phyloP scores from a whole-genome alignment of 2,113 vertebrate genomes.

The Thunnus thynnus region DNA sequence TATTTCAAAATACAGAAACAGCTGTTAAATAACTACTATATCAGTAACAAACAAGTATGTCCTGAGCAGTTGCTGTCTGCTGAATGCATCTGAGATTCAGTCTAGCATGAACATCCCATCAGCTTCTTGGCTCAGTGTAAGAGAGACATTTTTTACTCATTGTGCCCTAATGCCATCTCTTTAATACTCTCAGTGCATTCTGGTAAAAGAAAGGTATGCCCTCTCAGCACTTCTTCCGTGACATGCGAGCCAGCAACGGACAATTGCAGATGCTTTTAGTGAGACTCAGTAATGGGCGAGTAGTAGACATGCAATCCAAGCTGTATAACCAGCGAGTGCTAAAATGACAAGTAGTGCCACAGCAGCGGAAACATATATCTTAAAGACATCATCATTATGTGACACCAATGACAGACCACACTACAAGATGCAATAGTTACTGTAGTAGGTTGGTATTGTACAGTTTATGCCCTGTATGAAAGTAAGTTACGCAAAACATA shows the following conservation, averaged over 20 bases:
- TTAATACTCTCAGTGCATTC: conserved; percentile 69
- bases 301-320: conserved; percentile 66
- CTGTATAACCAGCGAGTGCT: conserved; percentile 69
- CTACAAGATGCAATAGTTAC: not conserved
- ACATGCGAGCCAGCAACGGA: conserved; percentile 61
- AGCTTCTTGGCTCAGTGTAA: conserved; percentile 63
- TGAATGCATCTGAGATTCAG: conserved; percentile 64
- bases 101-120: conserved; percentile 74
- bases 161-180: conserved; percentile 70
- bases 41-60: conserved; percentile 64
- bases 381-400: conserved; percentile 28
- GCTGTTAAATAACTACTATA: conserved; percentile 59
- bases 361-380: conserved; percentile 53
- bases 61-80: conserved; percentile 56
- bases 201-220: conserved; percentile 67
- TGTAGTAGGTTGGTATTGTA: not conserved
- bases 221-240: conserved; percentile 76
- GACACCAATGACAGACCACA: conserved; percentile 10
- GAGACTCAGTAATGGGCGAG: conserved; percentile 74
- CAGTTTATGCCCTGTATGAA: not conserved
- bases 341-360: conserved; percentile 44
- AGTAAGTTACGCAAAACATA: conserved; percentile 13
- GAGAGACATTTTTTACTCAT: conserved; percentile 75
- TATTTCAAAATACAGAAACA: conserved; percentile 53
- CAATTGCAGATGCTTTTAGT: conserved; percentile 70